phyloP scores from a whole-genome alignment of 2,888 invertebrate species.

The Cheilosia vulpina region DNA sequence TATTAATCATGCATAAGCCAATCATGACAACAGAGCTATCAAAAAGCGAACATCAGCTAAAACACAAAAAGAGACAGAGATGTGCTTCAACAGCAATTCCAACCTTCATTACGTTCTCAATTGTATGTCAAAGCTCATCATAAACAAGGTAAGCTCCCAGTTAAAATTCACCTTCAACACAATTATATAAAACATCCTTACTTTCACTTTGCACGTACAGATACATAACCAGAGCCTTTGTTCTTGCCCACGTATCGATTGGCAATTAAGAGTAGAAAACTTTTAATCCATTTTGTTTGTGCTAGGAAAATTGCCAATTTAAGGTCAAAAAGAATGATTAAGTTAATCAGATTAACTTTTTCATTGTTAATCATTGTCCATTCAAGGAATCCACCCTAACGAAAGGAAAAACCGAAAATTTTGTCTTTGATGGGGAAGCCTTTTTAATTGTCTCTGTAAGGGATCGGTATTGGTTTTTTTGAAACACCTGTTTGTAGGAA shows the following conservation, averaged over 20 bases:
- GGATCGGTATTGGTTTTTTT: not conserved
- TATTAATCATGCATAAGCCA: too few relatives aligned
- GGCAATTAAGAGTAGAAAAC: conserved; percentile 48
- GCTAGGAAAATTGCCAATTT: conserved; percentile 60
- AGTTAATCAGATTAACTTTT: conserved; percentile 54
- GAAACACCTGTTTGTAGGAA: not conserved
- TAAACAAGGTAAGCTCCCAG: too few relatives aligned
- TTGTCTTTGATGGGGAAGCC: conserved; percentile 36
- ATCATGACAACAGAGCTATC: too few relatives aligned
- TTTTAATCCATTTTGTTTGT: conserved; percentile 45
- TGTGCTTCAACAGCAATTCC: too few relatives aligned
- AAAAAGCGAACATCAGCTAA: too few relatives aligned
- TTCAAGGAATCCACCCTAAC: conserved; percentile 50
- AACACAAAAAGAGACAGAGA: too few relatives aligned
- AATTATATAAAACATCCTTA: not conserved
- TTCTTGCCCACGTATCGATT: conserved; percentile 40
- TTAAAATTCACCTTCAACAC: not conserved
- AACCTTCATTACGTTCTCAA: too few relatives aligned
- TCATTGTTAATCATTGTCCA: conserved; percentile 67
- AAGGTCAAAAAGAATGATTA: conserved; percentile 44
- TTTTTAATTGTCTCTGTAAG: conserved; percentile 17
- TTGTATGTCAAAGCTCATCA: too few relatives aligned
- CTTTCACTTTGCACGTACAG: not conserved
- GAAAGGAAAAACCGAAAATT: conserved; percentile 45
- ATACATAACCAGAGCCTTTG: not conserved